A percentile compares a stretch with the other conserved stretches of the same genome.
Evolutionary conservation across 2,797 vertebrate genomes (phyloP).

Genomic region (Rhinella marina): DNA sequence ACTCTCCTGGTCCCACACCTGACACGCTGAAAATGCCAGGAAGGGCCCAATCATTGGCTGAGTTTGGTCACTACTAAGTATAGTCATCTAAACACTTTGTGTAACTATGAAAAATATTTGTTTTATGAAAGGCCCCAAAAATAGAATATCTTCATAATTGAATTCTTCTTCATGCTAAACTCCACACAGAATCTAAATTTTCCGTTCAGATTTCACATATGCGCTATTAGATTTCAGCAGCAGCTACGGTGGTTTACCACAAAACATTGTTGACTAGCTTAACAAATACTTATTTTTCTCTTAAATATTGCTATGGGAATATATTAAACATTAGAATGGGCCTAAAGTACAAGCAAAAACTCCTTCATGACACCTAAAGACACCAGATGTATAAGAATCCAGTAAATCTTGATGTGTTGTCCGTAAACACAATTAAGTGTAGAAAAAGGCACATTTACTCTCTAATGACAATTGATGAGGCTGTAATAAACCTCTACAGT

Average conservation of each 20-base stretch:
- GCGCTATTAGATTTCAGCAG: neutral
- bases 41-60: too few relatives aligned
- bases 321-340: neutral
- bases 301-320: constrained; percentile 6
- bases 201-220: constrained; percentile 15
- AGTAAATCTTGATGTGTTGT: neutral
- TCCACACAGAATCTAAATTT: neutral
- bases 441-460: constrained; percentile 4
- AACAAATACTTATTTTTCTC: constrained; percentile 35
- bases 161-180: neutral
- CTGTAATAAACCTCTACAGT: constrained; percentile 26
- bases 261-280: constrained; percentile 4
- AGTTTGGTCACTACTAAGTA: too few relatives aligned
- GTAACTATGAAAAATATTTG: neutral
- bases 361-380: neutral
- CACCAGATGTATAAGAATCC: constrained; percentile 11
- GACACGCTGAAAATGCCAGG: too few relatives aligned
- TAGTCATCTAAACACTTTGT: neutral
- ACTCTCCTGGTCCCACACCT: too few relatives aligned
- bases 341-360: neutral
- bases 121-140: neutral
- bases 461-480: constrained; percentile 27
- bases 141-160: neutral
- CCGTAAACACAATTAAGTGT: constrained; percentile 24
- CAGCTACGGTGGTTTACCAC: constrained; percentile 36